Percentiles rank a stretch among this genome's conserved stretches.
phyloP scores from a whole-genome alignment of 2,113 vertebrate genomes.

The Oreochromis tanganicae region DNA sequence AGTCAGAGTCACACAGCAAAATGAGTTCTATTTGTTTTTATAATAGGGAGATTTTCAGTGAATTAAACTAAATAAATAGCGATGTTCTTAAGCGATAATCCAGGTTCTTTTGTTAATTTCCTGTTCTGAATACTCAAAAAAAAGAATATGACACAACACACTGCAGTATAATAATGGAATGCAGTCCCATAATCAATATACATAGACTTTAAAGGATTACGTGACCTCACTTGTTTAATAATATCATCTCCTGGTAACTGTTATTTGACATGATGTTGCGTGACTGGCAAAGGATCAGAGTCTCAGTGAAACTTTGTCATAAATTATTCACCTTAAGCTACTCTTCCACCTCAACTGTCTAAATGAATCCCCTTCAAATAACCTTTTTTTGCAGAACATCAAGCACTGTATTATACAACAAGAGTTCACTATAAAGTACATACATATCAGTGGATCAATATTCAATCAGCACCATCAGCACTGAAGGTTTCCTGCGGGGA shows the following conservation, averaged over 20 bases:
- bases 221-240: not conserved
- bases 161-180: not conserved
- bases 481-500: not conserved
- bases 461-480: not conserved
- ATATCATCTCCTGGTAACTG: not conserved
- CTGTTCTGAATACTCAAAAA: not conserved
- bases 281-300: not conserved
- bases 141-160: not conserved
- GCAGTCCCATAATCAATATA: not conserved
- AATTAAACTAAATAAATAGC: not conserved
- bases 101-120: not conserved
- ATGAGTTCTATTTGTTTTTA: not conserved
- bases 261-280: not conserved
- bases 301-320: not conserved
- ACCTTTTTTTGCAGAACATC: not conserved
- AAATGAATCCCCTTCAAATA: constrained; percentile 16
- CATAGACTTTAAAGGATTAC: not conserved
- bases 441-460: not conserved
- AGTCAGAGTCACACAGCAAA: not conserved
- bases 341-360: constrained; percentile 1
- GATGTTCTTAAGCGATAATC: not conserved
- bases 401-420: not conserved
- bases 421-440: not conserved
- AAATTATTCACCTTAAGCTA: not conserved
- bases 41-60: not conserved